These are phyloP conservation scores for Stenopsyche tienmushanensis DNA, from an alignment of 1,140 invertebrate genomes.

Conservation along the genomic window DNA sequence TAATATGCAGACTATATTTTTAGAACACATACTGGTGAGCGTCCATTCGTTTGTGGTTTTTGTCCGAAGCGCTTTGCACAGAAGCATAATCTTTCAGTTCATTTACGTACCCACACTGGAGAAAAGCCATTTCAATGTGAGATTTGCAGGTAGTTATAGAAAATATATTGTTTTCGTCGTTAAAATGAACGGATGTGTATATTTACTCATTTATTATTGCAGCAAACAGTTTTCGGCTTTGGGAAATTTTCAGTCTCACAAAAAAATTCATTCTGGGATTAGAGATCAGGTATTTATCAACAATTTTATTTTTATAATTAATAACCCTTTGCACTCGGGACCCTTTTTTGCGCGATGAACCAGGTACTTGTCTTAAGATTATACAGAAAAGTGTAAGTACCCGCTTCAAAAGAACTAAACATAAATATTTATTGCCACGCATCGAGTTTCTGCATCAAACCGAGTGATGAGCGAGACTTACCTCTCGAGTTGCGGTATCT, in stretches of 20 bases:
- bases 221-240: conserved; percentile 61
- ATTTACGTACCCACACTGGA: conserved; percentile 77
- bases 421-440: no score
- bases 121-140: conserved; percentile 82
- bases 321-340: no score
- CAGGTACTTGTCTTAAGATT: conserved; percentile 46
- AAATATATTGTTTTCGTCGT: neutral
- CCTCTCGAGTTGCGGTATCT: no score
- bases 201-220: conserved; percentile 16
- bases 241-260: conserved; percentile 60
- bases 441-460: no score
- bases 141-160: conserved; percentile 60
- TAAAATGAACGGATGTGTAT: neutral
- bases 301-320: conserved; percentile 59
- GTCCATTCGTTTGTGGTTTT: conserved; percentile 68
- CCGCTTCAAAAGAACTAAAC: no score
- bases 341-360: neutral
- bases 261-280: conserved; percentile 60
- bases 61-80: conserved; percentile 79
- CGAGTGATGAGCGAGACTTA: no score
- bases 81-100: conserved; percentile 84
- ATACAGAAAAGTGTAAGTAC: no score
- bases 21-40: conserved; percentile 63
- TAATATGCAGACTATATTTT: conserved; percentile 11
- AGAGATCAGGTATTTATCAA: conserved; percentile 65